Percentiles rank a stretch among this genome's conserved stretches.
Conservation (phyloP, 2,113 vertebrate genomes). For the Tachysurus vachellii region DNA sequence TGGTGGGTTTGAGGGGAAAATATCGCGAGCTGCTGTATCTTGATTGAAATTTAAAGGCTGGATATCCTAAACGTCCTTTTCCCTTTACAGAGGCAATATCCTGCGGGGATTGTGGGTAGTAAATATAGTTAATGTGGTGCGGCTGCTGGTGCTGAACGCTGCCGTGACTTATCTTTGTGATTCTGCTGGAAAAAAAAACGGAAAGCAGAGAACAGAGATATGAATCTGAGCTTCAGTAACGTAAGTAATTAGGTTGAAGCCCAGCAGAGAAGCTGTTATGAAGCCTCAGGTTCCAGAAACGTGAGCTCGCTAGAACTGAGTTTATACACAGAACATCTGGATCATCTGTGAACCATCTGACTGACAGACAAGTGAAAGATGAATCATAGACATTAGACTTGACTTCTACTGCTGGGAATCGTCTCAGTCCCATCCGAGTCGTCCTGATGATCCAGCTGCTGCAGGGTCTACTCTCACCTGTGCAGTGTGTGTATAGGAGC, state of each 20-base stretch:
- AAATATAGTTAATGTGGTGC: constrained; percentile 76
- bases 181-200: neutral
- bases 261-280: neutral
- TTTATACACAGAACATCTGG: neutral
- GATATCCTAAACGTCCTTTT: constrained; percentile 58
- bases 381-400: too few species aligned
- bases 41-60: constrained; percentile 65
- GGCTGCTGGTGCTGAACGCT: constrained; percentile 37
- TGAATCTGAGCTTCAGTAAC: neutral
- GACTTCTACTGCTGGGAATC: neutral
- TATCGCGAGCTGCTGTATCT: constrained; percentile 34
- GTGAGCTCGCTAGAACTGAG: neutral
- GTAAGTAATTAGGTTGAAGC: neutral
- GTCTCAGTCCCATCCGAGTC: neutral
- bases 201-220: neutral
- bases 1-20: constrained; percentile 45
- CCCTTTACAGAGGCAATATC: constrained; percentile 69
- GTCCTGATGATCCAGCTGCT: neutral
- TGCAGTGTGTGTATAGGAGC: too few species aligned
- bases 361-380: neutral
- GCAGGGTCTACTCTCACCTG: neutral
- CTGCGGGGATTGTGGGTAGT: constrained; percentile 66
- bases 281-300: neutral
- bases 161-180: constrained; percentile 27
- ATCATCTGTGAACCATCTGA: neutral